Base-by-base conservation (phyloP, 92 coral and sea anemone genomes). In the Anthopleura xanthogrammica region DNA sequence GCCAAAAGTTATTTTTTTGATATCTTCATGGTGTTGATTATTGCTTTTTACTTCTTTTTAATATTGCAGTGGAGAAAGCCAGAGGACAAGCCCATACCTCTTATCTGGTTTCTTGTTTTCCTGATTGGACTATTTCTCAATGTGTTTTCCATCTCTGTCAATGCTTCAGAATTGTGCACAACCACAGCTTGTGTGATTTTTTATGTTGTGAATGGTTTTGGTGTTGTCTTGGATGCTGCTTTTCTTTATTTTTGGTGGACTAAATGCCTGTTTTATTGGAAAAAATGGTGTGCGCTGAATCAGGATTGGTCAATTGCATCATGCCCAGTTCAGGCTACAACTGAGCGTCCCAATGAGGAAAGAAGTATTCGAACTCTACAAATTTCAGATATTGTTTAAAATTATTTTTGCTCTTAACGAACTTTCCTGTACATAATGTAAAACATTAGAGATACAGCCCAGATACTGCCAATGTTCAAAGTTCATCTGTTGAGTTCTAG, bases 191-290 rank as follows among this genome's bases (percentile, higher is more conserved):
- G 98, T 82, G 85, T 94, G 22, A 92, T 92, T 57, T 94, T 94
- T 58, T 94, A 94, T 74, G 94, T 94, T 17, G 96, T 94, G 3
- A 94, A 92, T 85, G 96, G 96, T 14, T 90, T 94, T 90, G 96
- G 98, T 56, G 95, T 92, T 29, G 88, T 94, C 24, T 88, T 94
- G 54, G 96, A 94, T 89, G 92, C 96, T 13, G 96, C 94, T 16
- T 93, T 94, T 75, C 88, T 94, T 0, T 94, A 90, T 78, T 94
- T 90, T 80, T 94, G 98, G 98, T 94, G 95, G 94, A 92, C 92
- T 72, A 90, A 90, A 52, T 94, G 96, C 56, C 75, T 92, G 60
- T 92, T 90, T 81, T 94, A 90, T 76, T 94, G 96, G 94, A 86
- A 88, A 64, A 94, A 92, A 42, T 94, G 98, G 98, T 92, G 95